Percentiles rank a stretch among this genome's conserved stretches.
Conservation (phyloP, 2,113 vertebrate species). For the Datnioides undecimradiatus region DNA sequence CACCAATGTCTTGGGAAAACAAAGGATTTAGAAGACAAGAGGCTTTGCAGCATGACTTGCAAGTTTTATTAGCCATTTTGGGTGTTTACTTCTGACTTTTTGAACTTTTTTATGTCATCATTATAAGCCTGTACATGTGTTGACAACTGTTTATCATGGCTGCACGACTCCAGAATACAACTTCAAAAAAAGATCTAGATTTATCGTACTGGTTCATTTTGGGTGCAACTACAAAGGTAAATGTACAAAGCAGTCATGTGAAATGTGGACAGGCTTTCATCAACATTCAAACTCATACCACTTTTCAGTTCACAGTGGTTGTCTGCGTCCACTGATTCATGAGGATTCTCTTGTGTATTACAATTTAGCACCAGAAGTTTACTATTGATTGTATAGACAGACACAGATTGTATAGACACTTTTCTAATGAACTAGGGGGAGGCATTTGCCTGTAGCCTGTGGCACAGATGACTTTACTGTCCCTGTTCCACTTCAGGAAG, state of each 20-base stretch:
- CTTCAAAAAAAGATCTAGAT: neutral
- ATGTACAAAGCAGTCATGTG: neutral
- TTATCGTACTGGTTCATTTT: neutral
- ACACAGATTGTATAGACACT: too few species aligned
- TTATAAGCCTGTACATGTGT: conserved; percentile 25
- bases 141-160: conserved; percentile 5
- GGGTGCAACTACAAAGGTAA: neutral
- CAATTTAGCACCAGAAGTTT: conserved; percentile 31
- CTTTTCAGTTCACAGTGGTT: neutral
- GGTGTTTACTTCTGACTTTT: conserved; percentile 58
- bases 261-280: too few species aligned
- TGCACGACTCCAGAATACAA: neutral
- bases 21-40: conserved; percentile 49
- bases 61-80: conserved; percentile 56
- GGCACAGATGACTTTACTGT: conserved; percentile 36
- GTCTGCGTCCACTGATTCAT: conserved; percentile 32
- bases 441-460: conserved; percentile 26
- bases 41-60: conserved; percentile 62
- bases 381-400: conserved; percentile 41
- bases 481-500: conserved; percentile 28
- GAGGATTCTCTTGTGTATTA: conserved; percentile 9
- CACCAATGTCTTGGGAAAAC: conserved; percentile 58
- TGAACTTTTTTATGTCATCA: conserved; percentile 23
- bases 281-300: too few species aligned
- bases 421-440: conserved; percentile 39